Conservation (phyloP, 2,888 invertebrate genomes). For the Isotomurus palustris region DNA sequence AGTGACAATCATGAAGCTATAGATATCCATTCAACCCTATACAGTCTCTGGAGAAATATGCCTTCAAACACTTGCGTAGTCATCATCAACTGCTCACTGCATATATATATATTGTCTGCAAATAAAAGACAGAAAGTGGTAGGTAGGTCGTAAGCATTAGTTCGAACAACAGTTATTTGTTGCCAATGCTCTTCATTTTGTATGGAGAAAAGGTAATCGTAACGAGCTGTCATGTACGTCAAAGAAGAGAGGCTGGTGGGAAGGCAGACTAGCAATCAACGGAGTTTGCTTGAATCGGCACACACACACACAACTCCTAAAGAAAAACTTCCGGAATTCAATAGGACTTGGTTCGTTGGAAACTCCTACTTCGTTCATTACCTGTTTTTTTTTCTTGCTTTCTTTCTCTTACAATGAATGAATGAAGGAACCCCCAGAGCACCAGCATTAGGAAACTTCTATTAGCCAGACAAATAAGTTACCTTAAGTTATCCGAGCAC, state of each 20-base stretch:
- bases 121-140: too few species aligned
- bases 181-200: too few species aligned
- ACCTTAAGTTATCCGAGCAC: background rate
- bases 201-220: too few species aligned
- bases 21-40: too few species aligned
- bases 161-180: too few species aligned
- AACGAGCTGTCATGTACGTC: constrained; percentile 27
- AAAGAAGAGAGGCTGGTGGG: constrained; percentile 26
- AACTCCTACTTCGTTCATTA: constrained; percentile 8
- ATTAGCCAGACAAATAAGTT: background rate
- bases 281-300: constrained; percentile 3
- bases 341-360: constrained; percentile 6
- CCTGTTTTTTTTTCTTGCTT: background rate
- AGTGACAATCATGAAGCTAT: too few species aligned
- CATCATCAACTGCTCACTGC: too few species aligned
- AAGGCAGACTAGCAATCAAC: constrained; percentile 24
- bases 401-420: background rate
- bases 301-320: too few species aligned
- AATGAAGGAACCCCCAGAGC: background rate
- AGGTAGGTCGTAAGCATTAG: too few species aligned
- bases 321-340: constrained; percentile 21
- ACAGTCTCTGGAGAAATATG: too few species aligned
- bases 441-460: background rate
- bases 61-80: too few species aligned
- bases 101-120: too few species aligned